Evolutionary conservation across 2,113 vertebrate genomes (phyloP).

Genomic region (Delphinus delphis): DNA sequence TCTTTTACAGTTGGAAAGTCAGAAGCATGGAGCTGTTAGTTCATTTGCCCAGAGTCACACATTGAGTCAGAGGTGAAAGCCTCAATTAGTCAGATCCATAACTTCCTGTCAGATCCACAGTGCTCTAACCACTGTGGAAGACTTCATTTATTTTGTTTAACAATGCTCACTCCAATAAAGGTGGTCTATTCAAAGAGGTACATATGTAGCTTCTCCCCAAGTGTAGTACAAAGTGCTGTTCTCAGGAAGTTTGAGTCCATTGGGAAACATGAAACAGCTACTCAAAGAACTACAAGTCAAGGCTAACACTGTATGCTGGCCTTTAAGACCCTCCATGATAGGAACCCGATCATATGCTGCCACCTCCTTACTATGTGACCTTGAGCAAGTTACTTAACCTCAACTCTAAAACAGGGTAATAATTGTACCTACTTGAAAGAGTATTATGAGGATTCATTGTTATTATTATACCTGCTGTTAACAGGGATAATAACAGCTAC

Average conservation of each 20-base stretch:
- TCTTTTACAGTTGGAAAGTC: neutral
- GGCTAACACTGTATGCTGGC: neutral
- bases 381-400: neutral
- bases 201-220: neutral
- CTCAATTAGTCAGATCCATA: neutral
- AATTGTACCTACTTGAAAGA: neutral
- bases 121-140: neutral
- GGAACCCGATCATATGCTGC: neutral
- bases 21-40: neutral
- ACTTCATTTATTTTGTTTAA: neutral
- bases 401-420: conserved; percentile 18
- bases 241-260: neutral
- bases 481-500: too few relatives aligned
- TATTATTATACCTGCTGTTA: too few relatives aligned
- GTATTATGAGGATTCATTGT: neutral
- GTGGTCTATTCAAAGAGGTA: neutral
- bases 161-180: neutral
- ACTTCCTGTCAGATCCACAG: neutral
- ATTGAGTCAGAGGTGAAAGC: conserved; percentile 23
- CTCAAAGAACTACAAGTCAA: neutral
- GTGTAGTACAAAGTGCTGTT: neutral
- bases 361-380: neutral
- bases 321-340: neutral
- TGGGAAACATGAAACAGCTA: neutral
- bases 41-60: neutral